Base-by-base conservation (phyloP, 53 echinoderm and acorn worm genomes). In the Paracentrotus lividus region DNA sequence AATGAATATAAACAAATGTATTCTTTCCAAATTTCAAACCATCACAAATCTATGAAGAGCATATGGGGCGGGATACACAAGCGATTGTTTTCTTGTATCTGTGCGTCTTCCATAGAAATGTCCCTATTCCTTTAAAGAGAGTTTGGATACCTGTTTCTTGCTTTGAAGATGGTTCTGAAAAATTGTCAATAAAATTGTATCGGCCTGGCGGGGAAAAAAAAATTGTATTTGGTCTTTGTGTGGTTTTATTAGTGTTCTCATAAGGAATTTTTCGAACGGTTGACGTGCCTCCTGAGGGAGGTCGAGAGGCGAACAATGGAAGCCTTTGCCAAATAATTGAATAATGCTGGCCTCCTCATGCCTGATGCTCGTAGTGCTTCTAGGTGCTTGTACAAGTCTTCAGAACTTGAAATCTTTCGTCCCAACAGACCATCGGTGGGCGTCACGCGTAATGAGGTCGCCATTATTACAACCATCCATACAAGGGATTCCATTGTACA, bases 151-250 rank as follows among this genome's bases (percentile, higher is more conserved):
- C 42, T 90, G 67, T 66, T 67, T 90, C 66, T 67, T 90, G 47
- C 67, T 49, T 85, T 85, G 49, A 91, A 78, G 81, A 81, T 92
- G 92, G 81, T 58, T 78, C 81, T 92, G 54, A 61, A 77, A 90
- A 58, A 57, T 67, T 90, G 92, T 92, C 92, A 92, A 92, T 92
- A 92, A 92, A 92, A 85, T 91, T 95, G 93, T 94, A 96, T 91
- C 93, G 94, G 93, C 94, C 94, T 96, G 96, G 96, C 93, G 94
- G 96, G 96, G 94, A 94, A 94, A 90, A 94, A 68, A 67, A 32
- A 33, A 29, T 88, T 27, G 14, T 42, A 14, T n/a, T 92, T 5
- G 32, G 69, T 77, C 38, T 44, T 36, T 64, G 64, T 87, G 55
- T 14, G 12, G 45, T 29, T 86, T 54, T 54, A 9, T 57, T 57